These are phyloP conservation scores for Subanguina moxae DNA, from an alignment of 1,140 invertebrate genomes.

Conservation along the genomic window DNA sequence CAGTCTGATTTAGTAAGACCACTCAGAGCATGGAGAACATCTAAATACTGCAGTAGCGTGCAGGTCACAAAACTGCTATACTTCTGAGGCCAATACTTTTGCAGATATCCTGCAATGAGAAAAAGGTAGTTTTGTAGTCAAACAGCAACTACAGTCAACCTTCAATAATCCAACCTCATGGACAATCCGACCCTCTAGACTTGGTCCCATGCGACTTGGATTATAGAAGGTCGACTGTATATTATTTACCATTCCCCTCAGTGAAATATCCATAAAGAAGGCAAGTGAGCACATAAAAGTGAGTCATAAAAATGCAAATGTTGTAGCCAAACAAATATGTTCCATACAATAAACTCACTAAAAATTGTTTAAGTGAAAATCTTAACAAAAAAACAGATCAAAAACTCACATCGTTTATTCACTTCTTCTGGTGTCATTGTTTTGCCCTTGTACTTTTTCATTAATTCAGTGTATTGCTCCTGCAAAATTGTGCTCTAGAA, in stretches of 20 bases:
- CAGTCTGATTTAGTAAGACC: slow-evolving; percentile 24
- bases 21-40: slow-evolving; percentile 18
- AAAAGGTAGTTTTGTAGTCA: no score
- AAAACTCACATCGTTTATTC: slow-evolving; percentile 8
- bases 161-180: no score
- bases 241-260: background rate
- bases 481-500: background rate
- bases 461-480: background rate
- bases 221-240: no score
- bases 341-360: slow-evolving; percentile 14
- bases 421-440: background rate
- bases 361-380: background rate
- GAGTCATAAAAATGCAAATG: slow-evolving; percentile 20
- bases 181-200: no score
- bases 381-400: background rate
- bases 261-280: slow-evolving; percentile 2
- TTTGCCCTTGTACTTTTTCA: slow-evolving; percentile 7
- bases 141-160: no score
- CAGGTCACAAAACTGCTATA: slow-evolving; percentile 10
- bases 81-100: slow-evolving; percentile 7
- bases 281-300: slow-evolving; percentile 6
- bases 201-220: no score
- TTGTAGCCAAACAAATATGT: slow-evolving; percentile 21
- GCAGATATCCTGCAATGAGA: slow-evolving; percentile 14
- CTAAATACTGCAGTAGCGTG: slow-evolving; percentile 18